These are phyloP conservation scores for Moxostoma hubbsi DNA, from an alignment of 2,797 vertebrate species.

Conservation along the genomic window DNA sequence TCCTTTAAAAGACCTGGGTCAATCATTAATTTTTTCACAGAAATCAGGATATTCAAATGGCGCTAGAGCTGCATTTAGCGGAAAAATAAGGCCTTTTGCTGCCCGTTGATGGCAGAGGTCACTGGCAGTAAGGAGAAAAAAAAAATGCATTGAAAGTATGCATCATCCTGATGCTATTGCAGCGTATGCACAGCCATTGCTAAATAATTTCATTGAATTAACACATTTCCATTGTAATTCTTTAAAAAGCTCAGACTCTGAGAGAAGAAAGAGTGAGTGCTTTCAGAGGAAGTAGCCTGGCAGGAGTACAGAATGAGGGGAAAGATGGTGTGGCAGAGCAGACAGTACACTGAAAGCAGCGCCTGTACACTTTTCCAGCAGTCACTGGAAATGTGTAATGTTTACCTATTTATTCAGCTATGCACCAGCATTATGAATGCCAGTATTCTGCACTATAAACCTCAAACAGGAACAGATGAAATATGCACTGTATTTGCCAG, in stretches of 20 bases:
- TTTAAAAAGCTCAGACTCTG: slow-evolving; percentile 14
- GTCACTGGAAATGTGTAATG: neutral
- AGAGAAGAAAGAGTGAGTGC: neutral
- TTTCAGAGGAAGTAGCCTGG: slow-evolving; percentile 3
- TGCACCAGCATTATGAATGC: slow-evolving; percentile 40
- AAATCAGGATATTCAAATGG: slow-evolving; percentile 31
- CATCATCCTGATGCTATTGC: slow-evolving; percentile 43
- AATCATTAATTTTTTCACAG: slow-evolving; percentile 12
- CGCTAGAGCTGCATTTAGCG: slow-evolving; percentile 17
- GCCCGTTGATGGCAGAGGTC: slow-evolving; percentile 47
- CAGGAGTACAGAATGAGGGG: neutral
- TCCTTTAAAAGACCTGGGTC: slow-evolving; percentile 1
- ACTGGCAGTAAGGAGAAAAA: slow-evolving; percentile 31
- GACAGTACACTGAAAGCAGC: slow-evolving; percentile 22
- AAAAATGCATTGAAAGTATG: slow-evolving; percentile 29
- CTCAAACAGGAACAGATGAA: neutral
- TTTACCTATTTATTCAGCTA: slow-evolving; percentile 46
- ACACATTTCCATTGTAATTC: slow-evolving; percentile 32
- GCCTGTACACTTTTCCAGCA: slow-evolving; percentile 12
- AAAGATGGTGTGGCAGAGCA: slow-evolving; percentile 13
- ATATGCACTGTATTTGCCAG: slow-evolving; percentile 8
- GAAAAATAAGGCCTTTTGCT: slow-evolving; percentile 23
- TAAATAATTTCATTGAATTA: slow-evolving; percentile 45
- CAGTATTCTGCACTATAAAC: slow-evolving; percentile 27
- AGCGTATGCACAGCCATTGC: slow-evolving; percentile 18